phyloP scores from a whole-genome alignment of 1,140 invertebrate genomes.

The Monochamus saltuarius region DNA sequence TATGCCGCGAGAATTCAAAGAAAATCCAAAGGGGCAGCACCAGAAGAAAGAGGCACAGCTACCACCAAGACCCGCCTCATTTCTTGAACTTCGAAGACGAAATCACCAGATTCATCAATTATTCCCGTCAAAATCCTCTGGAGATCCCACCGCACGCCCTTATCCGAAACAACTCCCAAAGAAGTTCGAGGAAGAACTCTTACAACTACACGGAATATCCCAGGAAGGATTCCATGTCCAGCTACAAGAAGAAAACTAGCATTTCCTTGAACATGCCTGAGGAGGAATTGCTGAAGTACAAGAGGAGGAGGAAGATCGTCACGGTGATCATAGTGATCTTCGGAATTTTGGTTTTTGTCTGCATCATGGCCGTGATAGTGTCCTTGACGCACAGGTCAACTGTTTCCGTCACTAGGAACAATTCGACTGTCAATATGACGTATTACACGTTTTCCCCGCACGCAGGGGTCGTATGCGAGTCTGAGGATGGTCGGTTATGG shows the following conservation, averaged over 20 bases:
- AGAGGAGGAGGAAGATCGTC: constrained; percentile 24
- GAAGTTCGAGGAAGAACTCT: neutral
- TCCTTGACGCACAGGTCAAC: constrained; percentile 65
- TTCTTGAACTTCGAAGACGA: no score
- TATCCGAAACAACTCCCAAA: neutral
- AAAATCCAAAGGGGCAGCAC: no score
- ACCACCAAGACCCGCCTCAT: no score
- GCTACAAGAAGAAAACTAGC: neutral
- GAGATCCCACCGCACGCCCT: no score
- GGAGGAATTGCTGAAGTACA: constrained; percentile 11
- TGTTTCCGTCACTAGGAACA: constrained; percentile 51
- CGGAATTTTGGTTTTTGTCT: constrained; percentile 21
- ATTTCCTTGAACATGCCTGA: neutral
- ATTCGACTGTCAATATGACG: constrained; percentile 60
- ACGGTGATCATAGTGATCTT: constrained; percentile 24
- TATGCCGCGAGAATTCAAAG: no score
- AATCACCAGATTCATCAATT: no score
- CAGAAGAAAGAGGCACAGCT: no score
- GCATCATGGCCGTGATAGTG: constrained; percentile 66
- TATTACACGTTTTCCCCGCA: constrained; percentile 63
- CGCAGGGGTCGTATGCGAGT: constrained; percentile 34
- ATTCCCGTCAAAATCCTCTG: no score
- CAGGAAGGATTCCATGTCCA: neutral
- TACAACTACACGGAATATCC: neutral
- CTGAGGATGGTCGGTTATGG: constrained; percentile 1